Percentiles rank a stretch among this genome's conserved stretches.
Evolutionary conservation across 2,797 vertebrate genomes (phyloP).

Genomic region (Choloepus didactylus): DNA sequence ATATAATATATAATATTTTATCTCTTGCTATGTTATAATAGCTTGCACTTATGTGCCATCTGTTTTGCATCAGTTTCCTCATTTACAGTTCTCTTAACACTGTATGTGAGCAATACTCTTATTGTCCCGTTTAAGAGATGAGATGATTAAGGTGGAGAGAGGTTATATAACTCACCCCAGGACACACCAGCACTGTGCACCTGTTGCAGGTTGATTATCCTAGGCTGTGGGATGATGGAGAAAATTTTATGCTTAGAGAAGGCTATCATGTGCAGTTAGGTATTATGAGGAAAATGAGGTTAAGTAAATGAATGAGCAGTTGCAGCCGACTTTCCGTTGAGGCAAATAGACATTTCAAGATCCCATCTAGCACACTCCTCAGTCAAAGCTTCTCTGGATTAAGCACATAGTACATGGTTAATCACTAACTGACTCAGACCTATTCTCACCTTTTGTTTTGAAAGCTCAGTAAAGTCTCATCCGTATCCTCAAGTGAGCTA

Average conservation of each 20-base stretch:
- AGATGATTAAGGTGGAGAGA: not conserved
- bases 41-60: not conserved
- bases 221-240: not conserved
- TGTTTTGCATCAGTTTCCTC: not conserved
- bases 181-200: not conserved
- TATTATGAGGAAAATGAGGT: slow-evolving; percentile 23
- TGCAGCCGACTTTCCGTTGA: not conserved
- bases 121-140: not conserved
- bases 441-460: slow-evolving; percentile 45
- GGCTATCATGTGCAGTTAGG: not conserved
- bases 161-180: not conserved
- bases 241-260: not conserved
- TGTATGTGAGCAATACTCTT: not conserved
- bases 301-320: slow-evolving; percentile 57
- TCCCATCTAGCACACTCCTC: slow-evolving; percentile 2
- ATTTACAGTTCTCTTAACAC: not conserved
- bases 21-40: not conserved
- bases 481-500: not conserved
- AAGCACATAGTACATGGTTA: slow-evolving; percentile 18
- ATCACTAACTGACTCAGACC: not conserved
- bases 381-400: slow-evolving; percentile 46
- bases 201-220: not conserved
- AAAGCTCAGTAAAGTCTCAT: slow-evolving; percentile 5
- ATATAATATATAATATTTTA: not conserved
- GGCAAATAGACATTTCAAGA: not conserved